Evolutionary conservation across 2,888 invertebrate genomes (phyloP).

Genomic region (Sicus ferrugineus): DNA sequence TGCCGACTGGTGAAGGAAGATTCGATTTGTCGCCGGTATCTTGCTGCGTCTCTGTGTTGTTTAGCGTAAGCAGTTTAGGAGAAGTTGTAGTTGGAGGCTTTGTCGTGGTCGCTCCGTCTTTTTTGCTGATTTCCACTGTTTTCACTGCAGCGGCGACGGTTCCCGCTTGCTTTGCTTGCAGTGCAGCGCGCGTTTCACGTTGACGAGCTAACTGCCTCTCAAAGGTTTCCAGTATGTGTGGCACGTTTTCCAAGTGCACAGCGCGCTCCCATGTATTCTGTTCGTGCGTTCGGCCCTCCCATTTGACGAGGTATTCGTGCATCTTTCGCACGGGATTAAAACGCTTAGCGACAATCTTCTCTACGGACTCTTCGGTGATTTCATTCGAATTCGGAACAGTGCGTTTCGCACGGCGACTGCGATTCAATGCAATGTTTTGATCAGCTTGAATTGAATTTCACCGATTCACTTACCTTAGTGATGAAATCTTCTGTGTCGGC

Average conservation of each 20-base stretch:
- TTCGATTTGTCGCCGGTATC: slow-evolving; percentile 38
- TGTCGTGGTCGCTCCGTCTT: slow-evolving; percentile 53
- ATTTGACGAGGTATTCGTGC: slow-evolving; percentile 85
- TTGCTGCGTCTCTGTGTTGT: neutral
- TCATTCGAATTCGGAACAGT: slow-evolving; percentile 52
- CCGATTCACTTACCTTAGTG: slow-evolving; percentile 40
- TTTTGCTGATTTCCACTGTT: slow-evolving; percentile 61
- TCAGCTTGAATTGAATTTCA: neutral
- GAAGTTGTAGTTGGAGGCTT: slow-evolving; percentile 59
- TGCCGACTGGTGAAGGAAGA: slow-evolving; percentile 45
- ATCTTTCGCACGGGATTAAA: slow-evolving; percentile 80
- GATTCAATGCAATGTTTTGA: slow-evolving; percentile 26
- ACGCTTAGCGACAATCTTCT: slow-evolving; percentile 84
- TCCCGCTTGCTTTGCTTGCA: slow-evolving; percentile 53
- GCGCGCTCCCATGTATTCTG: slow-evolving; percentile 88
- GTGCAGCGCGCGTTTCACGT: slow-evolving; percentile 73
- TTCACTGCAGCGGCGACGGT: slow-evolving; percentile 42
- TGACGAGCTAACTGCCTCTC: slow-evolving; percentile 80
- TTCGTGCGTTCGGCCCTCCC: slow-evolving; percentile 83
- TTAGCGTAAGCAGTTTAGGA: slow-evolving; percentile 42
- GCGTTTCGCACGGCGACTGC: slow-evolving; percentile 59
- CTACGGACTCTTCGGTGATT: slow-evolving; percentile 77
- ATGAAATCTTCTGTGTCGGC: slow-evolving; percentile 30
- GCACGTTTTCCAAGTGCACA: slow-evolving; percentile 78
- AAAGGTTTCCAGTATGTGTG: slow-evolving; percentile 79